Percentiles rank a stretch among this genome's conserved stretches.
Conservation (phyloP, 1,140 invertebrate genomes). For the Drosophila setifemur region DNA sequence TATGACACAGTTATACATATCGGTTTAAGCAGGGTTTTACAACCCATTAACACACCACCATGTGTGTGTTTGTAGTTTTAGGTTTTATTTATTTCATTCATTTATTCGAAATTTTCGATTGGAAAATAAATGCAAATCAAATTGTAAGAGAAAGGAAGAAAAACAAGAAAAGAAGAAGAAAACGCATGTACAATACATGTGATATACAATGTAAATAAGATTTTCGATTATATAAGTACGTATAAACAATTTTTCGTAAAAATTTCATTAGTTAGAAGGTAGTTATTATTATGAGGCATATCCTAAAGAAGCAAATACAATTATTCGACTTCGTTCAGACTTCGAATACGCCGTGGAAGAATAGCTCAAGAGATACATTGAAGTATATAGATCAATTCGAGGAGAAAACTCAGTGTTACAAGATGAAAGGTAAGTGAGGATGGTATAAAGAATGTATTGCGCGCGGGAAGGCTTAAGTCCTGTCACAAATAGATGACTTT, state of each 20-base stretch:
- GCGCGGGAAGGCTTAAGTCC: not conserved
- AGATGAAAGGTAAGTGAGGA: conserved; percentile 58
- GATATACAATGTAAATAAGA: conserved; percentile 61
- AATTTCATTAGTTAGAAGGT: conserved; percentile 53
- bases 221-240: conserved; percentile 44
- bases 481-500: not conserved
- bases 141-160: conserved; percentile 40
- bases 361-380: conserved; percentile 44
- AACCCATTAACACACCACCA: too few species aligned
- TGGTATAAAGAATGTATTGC: conserved; percentile 34
- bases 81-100: conserved; percentile 18
- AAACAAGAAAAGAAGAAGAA: conserved; percentile 54
- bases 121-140: conserved; percentile 61
- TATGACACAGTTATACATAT: conserved; percentile 22
- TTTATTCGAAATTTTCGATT: not conserved
- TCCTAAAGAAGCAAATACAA: conserved; percentile 50
- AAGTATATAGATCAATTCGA: conserved; percentile 54
- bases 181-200: conserved; percentile 64
- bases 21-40: conserved; percentile 1
- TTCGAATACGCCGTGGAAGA: conserved; percentile 34
- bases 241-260: conserved; percentile 52
- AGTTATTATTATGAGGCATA: conserved; percentile 53
- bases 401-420: conserved; percentile 68
- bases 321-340: conserved; percentile 24
- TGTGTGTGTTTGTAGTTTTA: conserved; percentile 26